phyloP scores from a whole-genome alignment of 1,140 invertebrate genomes.

The Stenopsyche tienmushanensis region DNA sequence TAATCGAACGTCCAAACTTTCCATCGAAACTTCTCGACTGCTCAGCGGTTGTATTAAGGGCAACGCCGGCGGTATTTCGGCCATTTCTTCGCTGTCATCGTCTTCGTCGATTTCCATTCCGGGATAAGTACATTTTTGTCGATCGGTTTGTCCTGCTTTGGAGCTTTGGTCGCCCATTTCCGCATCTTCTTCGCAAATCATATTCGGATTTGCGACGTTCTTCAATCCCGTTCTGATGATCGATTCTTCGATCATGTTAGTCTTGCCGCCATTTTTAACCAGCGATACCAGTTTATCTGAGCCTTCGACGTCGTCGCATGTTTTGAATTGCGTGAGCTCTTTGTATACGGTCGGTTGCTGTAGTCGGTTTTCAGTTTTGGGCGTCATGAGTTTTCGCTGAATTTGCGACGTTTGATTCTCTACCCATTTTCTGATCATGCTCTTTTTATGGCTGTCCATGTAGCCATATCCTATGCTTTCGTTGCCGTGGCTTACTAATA shows the following conservation, averaged over 20 bases:
- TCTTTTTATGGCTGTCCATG: slow-evolving; percentile 89
- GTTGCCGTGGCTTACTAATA: slow-evolving; percentile 51
- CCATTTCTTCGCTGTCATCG: slow-evolving; percentile 69
- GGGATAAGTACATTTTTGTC: slow-evolving; percentile 16
- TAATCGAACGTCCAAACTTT: slow-evolving; percentile 70
- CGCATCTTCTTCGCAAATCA: slow-evolving; percentile 54
- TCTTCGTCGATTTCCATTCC: slow-evolving; percentile 60
- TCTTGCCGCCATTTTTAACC: slow-evolving; percentile 52
- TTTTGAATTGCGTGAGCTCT: slow-evolving; percentile 65
- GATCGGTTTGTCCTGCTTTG: slow-evolving; percentile 16
- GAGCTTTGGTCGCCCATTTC: slow-evolving; percentile 36
- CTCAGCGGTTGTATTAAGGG: slow-evolving; percentile 73
- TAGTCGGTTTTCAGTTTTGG: slow-evolving; percentile 49
- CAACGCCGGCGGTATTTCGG: slow-evolving; percentile 73
- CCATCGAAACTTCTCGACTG: slow-evolving; percentile 75
- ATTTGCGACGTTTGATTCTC: slow-evolving; percentile 86
- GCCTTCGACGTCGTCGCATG: slow-evolving; percentile 57
- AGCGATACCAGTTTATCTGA: slow-evolving; percentile 54
- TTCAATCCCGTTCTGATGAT: slow-evolving; percentile 60
- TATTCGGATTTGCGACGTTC: slow-evolving; percentile 51
- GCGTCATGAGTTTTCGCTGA: slow-evolving; percentile 55
- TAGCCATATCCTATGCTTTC: slow-evolving; percentile 71
- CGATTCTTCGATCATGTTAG: slow-evolving; percentile 58
- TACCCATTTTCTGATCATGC: slow-evolving; percentile 92
- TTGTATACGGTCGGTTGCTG: slow-evolving; percentile 53